These are phyloP conservation scores for Panthera leo DNA, from an alignment of 2,113 vertebrate genomes.

Conservation along the genomic window DNA sequence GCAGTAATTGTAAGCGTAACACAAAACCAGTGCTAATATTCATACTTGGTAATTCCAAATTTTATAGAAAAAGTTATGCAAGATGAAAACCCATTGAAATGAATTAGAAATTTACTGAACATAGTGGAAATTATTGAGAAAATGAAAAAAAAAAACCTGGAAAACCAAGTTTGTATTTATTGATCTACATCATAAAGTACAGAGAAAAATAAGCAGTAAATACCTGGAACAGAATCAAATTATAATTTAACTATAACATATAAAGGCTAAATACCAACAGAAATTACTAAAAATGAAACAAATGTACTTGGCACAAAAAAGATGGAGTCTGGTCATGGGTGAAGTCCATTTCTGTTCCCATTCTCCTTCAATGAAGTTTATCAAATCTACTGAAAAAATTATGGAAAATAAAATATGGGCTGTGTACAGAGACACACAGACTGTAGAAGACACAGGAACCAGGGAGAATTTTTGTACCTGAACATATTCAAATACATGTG, in stretches of 20 bases:
- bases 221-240: not conserved
- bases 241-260: not conserved
- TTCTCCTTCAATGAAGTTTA: not conserved
- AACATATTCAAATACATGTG: not conserved
- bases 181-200: not conserved
- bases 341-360: not conserved
- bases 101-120: not conserved
- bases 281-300: not conserved
- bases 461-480: not conserved
- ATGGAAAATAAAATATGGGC: not conserved
- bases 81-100: not conserved
- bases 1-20: not conserved
- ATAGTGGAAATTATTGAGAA: not conserved
- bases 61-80: not conserved
- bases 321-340: not conserved
- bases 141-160: not conserved
- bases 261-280: not conserved
- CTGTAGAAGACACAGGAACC: not conserved
- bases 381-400: not conserved
- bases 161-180: not conserved
- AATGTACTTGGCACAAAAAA: not conserved
- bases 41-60: not conserved
- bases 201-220: not conserved
- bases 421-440: too few relatives aligned
- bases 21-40: not conserved